phyloP scores from a whole-genome alignment of 2,888 invertebrate genomes.

The Nomada ferruginata region DNA sequence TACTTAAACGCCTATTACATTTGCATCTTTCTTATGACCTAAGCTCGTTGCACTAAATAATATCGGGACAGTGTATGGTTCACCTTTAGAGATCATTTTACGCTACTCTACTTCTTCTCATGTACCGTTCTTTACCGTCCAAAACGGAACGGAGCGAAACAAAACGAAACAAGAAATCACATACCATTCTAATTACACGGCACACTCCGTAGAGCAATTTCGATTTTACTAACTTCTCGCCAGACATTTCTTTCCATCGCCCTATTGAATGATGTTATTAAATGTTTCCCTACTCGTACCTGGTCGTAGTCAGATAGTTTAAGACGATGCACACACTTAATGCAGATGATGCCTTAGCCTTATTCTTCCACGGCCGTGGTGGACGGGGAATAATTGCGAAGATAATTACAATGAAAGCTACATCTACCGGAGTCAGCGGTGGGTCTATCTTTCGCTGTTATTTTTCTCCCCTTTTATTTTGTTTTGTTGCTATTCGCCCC shows the following conservation, averaged over 20 bases:
- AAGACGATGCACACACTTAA: slow-evolving; percentile 16
- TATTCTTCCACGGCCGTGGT: slow-evolving; percentile 27
- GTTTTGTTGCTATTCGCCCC: not conserved
- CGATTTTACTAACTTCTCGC: not conserved
- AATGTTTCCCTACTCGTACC: not conserved
- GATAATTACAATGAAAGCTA: slow-evolving; percentile 66
- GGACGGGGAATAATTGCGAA: slow-evolving; percentile 63
- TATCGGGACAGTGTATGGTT: too few relatives aligned
- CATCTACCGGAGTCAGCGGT: slow-evolving; percentile 32
- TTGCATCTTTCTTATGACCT: too few relatives aligned
- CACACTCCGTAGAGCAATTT: not conserved
- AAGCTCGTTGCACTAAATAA: too few relatives aligned
- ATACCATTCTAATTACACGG: not conserved
- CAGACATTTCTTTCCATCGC: not conserved
- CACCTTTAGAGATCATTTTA: too few relatives aligned
- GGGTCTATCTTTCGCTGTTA: slow-evolving; percentile 36
- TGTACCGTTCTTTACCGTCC: too few relatives aligned
- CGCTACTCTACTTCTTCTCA: too few relatives aligned
- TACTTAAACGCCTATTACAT: too few relatives aligned
- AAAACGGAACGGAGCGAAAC: too few relatives aligned
- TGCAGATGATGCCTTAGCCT: slow-evolving; percentile 3
- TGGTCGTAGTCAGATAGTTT: slow-evolving; percentile 2
- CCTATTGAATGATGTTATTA: slow-evolving; percentile 7
- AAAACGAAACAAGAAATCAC: too few relatives aligned
- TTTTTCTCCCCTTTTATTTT: slow-evolving; percentile 4